Conservation (phyloP, 2,888 invertebrate genomes). For the Leptothorax acervorum region DNA sequence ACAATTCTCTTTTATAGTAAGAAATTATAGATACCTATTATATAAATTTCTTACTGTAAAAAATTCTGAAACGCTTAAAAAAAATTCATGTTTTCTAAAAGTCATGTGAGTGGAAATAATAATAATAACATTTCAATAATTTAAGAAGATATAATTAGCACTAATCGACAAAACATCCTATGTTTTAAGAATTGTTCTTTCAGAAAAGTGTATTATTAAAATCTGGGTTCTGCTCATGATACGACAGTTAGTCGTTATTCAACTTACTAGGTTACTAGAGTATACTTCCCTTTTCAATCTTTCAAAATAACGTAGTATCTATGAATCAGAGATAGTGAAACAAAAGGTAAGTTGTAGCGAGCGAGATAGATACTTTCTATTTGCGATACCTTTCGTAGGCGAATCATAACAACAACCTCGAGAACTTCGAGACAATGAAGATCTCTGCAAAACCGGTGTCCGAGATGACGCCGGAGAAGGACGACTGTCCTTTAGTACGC, state of each 20-base stretch:
- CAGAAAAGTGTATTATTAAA: not conserved
- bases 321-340: not conserved
- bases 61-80: not conserved
- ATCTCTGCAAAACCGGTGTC: conserved; percentile 82
- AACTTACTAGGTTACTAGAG: not conserved
- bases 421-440: conserved; percentile 81
- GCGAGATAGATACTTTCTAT: not conserved
- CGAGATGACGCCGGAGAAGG: conserved; percentile 76
- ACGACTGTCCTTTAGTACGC: conserved; percentile 78
- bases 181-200: not conserved
- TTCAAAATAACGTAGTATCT: not conserved
- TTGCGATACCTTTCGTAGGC: conserved; percentile 69
- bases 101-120: not conserved
- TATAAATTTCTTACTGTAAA: not conserved
- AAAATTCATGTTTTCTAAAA: not conserved
- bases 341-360: not conserved
- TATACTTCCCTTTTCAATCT: not conserved
- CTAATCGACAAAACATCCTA: not conserved
- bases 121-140: not conserved
- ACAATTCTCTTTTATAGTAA: not conserved
- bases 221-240: not conserved
- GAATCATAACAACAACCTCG: conserved; percentile 80
- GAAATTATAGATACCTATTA: not conserved
- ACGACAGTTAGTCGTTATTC: not conserved
- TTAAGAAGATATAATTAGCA: not conserved